Base-by-base conservation (phyloP, 37 sponge, comb jelly and placozoan species). In the Halisarca cf. caerulea region DNA sequence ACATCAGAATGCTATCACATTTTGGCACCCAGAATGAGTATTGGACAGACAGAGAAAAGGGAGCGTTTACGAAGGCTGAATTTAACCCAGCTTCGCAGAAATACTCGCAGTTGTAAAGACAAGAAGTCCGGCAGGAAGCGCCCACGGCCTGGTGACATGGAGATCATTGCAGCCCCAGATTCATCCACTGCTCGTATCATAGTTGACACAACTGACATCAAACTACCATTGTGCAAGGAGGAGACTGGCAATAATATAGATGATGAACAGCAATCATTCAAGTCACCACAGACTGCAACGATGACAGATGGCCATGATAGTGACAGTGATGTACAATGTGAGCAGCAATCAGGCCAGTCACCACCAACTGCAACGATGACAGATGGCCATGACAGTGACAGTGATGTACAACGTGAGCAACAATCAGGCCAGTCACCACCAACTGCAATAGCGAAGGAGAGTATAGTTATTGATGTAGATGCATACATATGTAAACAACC, bases 1-100 rank as follows among this genome's bases (percentile, higher is more conserved):
- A 86, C 79, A 25, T 2, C 23, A n/a, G 21, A 44, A 21, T 90
- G 90, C 60, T 90, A 90, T 47, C 90, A 90, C 40, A 86, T 90
- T 51, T 24, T 90, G 24, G 90, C 83, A 23, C 86, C 54, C 0
- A 86, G 66, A 61, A 78, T 90, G 72, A 90, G 86, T 54, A 40
- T 88, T 14, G 88, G 83, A 11, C 30, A 33, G 58, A 41, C 0
- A 8, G 68, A 79, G 24, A 23, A 42, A 47, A 79, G 23, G 30
- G 24, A 79, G 11, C 58, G 55, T 53, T 45, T 47, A 47, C 66
- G 40, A 38, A 80, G 59, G 34, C 59, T 82, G 21, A 88, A 88
- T 51, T 42, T 89, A 4, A 81, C 83, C 40, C 84, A 87, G 43
- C 55, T 91, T 25, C 20, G 91, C 30, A 69, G 72, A 57, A 73